Evolutionary conservation across 2,888 invertebrate genomes (phyloP).

Genomic region (Torymus texanus): DNA sequence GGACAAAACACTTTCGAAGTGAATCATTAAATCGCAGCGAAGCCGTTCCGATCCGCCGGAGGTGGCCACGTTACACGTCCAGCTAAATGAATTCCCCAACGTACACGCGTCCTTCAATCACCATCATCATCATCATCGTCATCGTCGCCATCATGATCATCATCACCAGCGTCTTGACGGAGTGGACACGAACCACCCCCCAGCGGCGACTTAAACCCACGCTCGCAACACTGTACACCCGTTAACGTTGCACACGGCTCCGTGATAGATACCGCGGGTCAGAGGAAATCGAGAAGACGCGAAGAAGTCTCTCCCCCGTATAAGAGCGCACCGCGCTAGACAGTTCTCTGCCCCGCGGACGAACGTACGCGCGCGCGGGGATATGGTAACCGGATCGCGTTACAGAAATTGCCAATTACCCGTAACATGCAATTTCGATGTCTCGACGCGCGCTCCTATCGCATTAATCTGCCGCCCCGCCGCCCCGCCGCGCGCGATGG

Average conservation of each 20-base stretch:
- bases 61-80: slow-evolving; percentile 10
- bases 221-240: too few species aligned
- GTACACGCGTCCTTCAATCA: background rate
- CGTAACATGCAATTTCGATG: slow-evolving; percentile 68
- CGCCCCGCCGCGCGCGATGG: slow-evolving; percentile 18
- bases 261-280: too few species aligned
- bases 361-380: background rate
- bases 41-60: background rate
- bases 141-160: background rate
- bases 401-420: slow-evolving; percentile 72
- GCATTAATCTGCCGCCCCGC: slow-evolving; percentile 63
- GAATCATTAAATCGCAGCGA: slow-evolving; percentile 14
- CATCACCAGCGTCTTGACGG: background rate
- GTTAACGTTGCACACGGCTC: too few species aligned
- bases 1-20: background rate
- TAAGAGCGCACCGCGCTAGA: slow-evolving; percentile 5
- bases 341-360: slow-evolving; percentile 27
- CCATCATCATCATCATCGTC: slow-evolving; percentile 1
- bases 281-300: too few species aligned
- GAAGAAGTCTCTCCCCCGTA: too few species aligned
- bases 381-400: slow-evolving; percentile 63
- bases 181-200: background rate
- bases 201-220: too few species aligned
- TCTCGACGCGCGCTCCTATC: slow-evolving; percentile 61
- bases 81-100: slow-evolving; percentile 55